Evolutionary conservation across 2,888 invertebrate genomes (phyloP).

Genomic region (Sicus ferrugineus): DNA sequence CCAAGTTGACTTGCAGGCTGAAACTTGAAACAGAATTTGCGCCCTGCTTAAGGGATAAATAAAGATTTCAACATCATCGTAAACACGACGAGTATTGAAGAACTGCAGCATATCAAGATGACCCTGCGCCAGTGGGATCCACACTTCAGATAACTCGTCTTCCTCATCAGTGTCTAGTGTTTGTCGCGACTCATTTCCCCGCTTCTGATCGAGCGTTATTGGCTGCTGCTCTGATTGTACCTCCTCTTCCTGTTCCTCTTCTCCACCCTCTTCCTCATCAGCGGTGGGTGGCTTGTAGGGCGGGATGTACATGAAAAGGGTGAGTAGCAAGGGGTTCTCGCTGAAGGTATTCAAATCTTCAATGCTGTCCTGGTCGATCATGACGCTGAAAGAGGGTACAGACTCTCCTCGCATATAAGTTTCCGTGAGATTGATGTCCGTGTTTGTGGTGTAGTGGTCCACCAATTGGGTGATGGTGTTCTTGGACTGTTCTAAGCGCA

Average conservation of each 20-base stretch:
- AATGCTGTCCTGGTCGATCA: conserved; percentile 52
- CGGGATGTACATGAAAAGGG: conserved; percentile 49
- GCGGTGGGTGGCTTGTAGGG: background rate
- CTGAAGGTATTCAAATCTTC: conserved; percentile 52
- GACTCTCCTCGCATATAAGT: conserved; percentile 13
- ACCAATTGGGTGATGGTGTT: conserved; percentile 50
- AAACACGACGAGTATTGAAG: conserved; percentile 36
- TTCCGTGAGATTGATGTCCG: conserved; percentile 47
- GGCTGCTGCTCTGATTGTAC: too few relatives aligned
- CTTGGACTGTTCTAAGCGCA: conserved; percentile 50
- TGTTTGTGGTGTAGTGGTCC: conserved; percentile 51
- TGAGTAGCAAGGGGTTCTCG: conserved; percentile 51
- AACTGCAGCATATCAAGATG: conserved; percentile 41
- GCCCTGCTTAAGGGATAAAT: conserved; percentile 38
- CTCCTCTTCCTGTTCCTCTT: conserved; percentile 10
- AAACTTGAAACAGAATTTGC: background rate
- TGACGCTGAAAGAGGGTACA: conserved; percentile 51
- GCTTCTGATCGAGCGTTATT: too few relatives aligned
- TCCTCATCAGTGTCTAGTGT: background rate
- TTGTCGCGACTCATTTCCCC: too few relatives aligned
- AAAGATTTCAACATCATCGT: conserved; percentile 29
- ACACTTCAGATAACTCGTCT: conserved; percentile 13
- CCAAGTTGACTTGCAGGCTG: conserved; percentile 46
- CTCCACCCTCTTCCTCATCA: background rate
- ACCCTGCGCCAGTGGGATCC: conserved; percentile 40